A percentile compares a stretch with the other conserved stretches of the same genome.
Conservation (phyloP, 2,888 invertebrate genomes). For the Mesodorylaimus sp. region DNA sequence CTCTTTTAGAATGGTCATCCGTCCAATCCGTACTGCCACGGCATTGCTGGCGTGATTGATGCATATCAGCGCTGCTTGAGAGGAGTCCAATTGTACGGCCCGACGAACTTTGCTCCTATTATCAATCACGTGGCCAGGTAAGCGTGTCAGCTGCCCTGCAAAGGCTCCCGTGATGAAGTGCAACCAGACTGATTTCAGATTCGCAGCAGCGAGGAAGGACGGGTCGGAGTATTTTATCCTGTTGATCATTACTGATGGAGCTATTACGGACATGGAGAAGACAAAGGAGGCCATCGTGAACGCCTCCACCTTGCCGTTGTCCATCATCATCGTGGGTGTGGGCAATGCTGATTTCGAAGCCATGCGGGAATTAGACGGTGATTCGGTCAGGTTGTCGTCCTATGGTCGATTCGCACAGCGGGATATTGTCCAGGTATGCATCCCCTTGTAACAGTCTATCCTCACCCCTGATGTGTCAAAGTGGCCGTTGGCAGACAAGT, state of each 20-base stretch:
- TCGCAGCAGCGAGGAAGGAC: conserved; percentile 36
- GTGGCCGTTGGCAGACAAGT: no score
- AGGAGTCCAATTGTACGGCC: conserved; percentile 39
- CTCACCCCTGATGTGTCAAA: no score
- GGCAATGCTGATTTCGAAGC: conserved; percentile 44
- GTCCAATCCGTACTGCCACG: conserved; percentile 37
- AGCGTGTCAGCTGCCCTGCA: no score
- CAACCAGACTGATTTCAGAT: conserved; percentile 32
- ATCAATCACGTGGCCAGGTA: conserved; percentile 36
- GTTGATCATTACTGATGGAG: conserved; percentile 44
- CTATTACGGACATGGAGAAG: conserved; percentile 43
- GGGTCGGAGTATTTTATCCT: conserved; percentile 42
- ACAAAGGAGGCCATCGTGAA: conserved; percentile 23
- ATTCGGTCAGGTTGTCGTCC: conserved; percentile 34
- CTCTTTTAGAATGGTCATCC: conserved; percentile 35
- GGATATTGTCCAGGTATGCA: conserved; percentile 41
- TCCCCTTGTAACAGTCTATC: no score
- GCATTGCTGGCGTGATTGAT: conserved; percentile 35
- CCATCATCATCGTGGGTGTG: conserved; percentile 46
- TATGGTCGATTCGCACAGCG: conserved; percentile 38
- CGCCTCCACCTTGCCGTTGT: conserved; percentile 41
- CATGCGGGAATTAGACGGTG: conserved; percentile 45
- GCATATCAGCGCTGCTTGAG: conserved; percentile 37
- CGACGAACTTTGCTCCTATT: conserved; percentile 41
- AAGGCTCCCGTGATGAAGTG: no score